These are phyloP conservation scores for Lepisosteus osseus DNA, from an alignment of 2,113 vertebrate species.

Conservation along the genomic window DNA sequence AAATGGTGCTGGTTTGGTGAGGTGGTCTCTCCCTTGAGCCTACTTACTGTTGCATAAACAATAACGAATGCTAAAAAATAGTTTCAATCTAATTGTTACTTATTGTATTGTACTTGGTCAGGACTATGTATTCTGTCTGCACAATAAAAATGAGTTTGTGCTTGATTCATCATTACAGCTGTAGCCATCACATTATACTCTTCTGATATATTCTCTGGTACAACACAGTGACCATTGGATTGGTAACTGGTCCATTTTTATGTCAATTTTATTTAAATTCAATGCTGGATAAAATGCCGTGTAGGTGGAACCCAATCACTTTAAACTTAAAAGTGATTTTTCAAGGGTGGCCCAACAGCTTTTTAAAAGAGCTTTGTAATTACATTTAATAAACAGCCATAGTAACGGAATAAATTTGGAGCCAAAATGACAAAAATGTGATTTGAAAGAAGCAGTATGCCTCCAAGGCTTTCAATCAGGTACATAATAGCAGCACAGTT, in stretches of 20 bases:
- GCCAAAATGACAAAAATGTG: background rate
- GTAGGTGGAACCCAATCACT: background rate
- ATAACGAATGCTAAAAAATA: too few relatives aligned
- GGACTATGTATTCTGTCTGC: too few relatives aligned
- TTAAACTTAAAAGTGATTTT: background rate
- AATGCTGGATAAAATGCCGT: background rate
- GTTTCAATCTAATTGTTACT: too few relatives aligned
- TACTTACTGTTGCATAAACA: too few relatives aligned
- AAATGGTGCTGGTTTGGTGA: too few relatives aligned
- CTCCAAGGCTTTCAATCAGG: background rate
- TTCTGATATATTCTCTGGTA: too few relatives aligned
- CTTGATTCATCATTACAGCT: too few relatives aligned
- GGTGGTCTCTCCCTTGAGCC: too few relatives aligned
- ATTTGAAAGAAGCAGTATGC: background rate
- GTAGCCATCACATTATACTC: too few relatives aligned
- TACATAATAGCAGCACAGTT: background rate
- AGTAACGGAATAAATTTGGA: background rate
- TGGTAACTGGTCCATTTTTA: background rate
- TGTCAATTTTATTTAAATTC: background rate
- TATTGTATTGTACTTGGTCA: too few relatives aligned
- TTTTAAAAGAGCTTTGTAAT: background rate
- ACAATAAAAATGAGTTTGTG: too few relatives aligned
- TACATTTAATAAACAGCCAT: background rate
- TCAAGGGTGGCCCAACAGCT: background rate
- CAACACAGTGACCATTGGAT: too few relatives aligned